Evolutionary conservation across 2,113 vertebrate genomes (phyloP).

Genomic region (Lontra canadensis): DNA sequence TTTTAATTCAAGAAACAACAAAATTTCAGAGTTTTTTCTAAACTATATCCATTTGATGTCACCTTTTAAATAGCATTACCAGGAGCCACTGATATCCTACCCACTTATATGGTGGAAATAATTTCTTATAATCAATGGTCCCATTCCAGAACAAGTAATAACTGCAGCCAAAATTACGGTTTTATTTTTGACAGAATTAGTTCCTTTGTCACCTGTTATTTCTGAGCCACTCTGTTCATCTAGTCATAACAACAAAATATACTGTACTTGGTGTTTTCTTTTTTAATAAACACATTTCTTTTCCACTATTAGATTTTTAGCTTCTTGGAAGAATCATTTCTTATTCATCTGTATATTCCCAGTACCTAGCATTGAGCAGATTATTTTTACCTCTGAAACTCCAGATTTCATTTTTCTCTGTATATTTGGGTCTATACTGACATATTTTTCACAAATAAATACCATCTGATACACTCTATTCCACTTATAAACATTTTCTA

Average conservation of each 20-base stretch:
- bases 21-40: slow-evolving; percentile 15
- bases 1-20: background rate
- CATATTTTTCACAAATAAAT: slow-evolving; percentile 9
- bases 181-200: slow-evolving; percentile 32
- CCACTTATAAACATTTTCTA: background rate
- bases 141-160: background rate
- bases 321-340: background rate
- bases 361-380: background rate
- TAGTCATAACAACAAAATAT: background rate
- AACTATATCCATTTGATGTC: background rate
- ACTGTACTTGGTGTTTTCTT: background rate
- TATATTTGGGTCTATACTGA: background rate
- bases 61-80: background rate
- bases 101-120: background rate
- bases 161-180: background rate
- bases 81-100: background rate
- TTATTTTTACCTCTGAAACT: background rate
- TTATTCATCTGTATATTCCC: background rate
- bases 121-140: background rate
- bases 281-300: background rate
- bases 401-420: background rate
- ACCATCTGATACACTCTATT: background rate
- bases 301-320: background rate
- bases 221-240: background rate
- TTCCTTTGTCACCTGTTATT: background rate